Conservation (phyloP, 1,140 invertebrate genomes). For the Drosophila subpulchrella region DNA sequence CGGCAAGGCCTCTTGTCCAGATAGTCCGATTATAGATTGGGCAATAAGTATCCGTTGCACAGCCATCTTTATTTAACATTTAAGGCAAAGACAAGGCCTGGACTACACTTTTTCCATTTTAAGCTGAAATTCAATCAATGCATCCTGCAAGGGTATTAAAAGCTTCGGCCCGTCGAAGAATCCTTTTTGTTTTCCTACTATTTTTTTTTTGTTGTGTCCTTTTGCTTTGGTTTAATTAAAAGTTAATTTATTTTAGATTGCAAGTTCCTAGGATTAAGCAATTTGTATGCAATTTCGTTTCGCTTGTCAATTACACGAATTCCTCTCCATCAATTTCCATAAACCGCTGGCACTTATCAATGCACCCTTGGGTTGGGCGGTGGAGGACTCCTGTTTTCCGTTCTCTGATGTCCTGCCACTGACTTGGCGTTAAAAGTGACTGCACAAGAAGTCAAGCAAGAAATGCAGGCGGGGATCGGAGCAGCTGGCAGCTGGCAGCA, state of each 20-base stretch:
- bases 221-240: conserved; percentile 51
- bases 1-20: not conserved
- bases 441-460: conserved; percentile 30
- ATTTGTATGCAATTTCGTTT: conserved; percentile 71
- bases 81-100: not conserved
- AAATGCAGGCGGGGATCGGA: conserved; percentile 16
- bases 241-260: conserved; percentile 75
- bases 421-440: conserved; percentile 32
- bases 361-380: conserved; percentile 18
- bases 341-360: conserved; percentile 60
- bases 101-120: too few species aligned
- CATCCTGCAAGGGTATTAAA: not conserved
- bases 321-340: conserved; percentile 61
- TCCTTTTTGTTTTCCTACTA: not conserved
- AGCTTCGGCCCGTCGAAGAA: conserved; percentile 1
- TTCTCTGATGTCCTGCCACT: conserved; percentile 24
- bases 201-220: conserved; percentile 8
- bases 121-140: not conserved
- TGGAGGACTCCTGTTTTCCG: not conserved
- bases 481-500: conserved; percentile 5
- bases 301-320: conserved; percentile 63
- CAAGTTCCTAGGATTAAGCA: conserved; percentile 45
- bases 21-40: not conserved
- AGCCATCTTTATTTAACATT: not conserved
- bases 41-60: not conserved